A percentile compares a stretch with the other conserved stretches of the same genome.
phyloP scores from a whole-genome alignment of 2,797 vertebrate genomes.

The Nannoperca obscura region DNA sequence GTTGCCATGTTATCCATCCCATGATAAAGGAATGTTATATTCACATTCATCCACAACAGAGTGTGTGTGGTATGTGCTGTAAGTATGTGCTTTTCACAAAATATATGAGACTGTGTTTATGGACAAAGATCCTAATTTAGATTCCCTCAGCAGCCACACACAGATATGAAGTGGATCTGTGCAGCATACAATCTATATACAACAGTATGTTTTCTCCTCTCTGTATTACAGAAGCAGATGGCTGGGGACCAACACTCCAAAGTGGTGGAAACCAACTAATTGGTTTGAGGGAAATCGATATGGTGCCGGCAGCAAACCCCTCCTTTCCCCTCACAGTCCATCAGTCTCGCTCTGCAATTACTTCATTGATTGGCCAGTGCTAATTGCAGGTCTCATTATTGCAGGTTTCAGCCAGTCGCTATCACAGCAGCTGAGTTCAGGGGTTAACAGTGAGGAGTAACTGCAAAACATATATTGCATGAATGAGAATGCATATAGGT shows the following conservation, averaged over 20 bases:
- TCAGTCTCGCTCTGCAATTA: slow-evolving; percentile 82
- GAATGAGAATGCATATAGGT: background rate
- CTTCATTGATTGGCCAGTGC: slow-evolving; percentile 81
- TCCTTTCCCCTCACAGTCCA: slow-evolving; percentile 73
- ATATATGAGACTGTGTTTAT: slow-evolving; percentile 38
- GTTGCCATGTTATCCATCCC: background rate
- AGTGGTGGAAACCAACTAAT: slow-evolving; percentile 83
- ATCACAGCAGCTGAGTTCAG: slow-evolving; percentile 59
- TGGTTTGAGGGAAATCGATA: slow-evolving; percentile 86
- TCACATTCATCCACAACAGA: background rate
- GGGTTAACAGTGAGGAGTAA: slow-evolving; percentile 44
- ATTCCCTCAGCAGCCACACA: slow-evolving; percentile 44
- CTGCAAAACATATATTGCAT: slow-evolving; percentile 16
- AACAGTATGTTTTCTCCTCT: slow-evolving; percentile 59
- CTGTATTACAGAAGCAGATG: slow-evolving; percentile 78
- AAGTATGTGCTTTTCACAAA: slow-evolving; percentile 15
- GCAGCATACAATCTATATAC: slow-evolving; percentile 47
- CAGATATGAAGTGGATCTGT: slow-evolving; percentile 34
- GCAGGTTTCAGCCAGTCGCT: slow-evolving; percentile 67
- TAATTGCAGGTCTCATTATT: slow-evolving; percentile 83
- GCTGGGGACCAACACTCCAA: slow-evolving; percentile 78
- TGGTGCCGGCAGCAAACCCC: slow-evolving; percentile 71
- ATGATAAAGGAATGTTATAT: background rate
- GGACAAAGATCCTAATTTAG: slow-evolving; percentile 58
- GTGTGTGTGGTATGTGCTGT: background rate